phyloP scores from a whole-genome alignment of 2,888 invertebrate species.

The Nemoura dubitans region DNA sequence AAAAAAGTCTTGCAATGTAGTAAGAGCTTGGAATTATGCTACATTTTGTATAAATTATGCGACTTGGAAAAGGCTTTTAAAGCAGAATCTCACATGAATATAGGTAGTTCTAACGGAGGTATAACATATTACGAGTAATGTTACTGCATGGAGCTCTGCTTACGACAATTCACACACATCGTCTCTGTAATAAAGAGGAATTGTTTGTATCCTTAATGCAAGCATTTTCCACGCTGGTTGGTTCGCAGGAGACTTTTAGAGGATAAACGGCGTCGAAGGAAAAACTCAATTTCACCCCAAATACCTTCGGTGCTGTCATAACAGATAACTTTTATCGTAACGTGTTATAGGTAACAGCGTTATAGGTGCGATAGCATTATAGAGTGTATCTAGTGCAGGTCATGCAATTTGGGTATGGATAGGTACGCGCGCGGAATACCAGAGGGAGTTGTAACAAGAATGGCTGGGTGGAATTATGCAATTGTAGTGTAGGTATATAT shows the following conservation, averaged over 20 bases:
- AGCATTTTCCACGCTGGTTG: background rate
- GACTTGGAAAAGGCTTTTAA: background rate
- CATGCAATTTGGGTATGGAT: background rate
- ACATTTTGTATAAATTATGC: too few relatives aligned
- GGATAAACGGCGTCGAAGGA: background rate
- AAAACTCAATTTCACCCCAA: background rate
- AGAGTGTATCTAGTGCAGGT: too few relatives aligned
- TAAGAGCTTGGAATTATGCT: background rate
- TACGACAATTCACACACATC: background rate
- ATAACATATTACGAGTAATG: too few relatives aligned
- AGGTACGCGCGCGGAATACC: background rate
- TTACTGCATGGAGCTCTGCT: too few relatives aligned
- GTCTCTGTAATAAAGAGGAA: background rate
- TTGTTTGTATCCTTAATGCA: background rate
- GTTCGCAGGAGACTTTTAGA: background rate
- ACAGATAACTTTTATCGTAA: slow-evolving; percentile 12
- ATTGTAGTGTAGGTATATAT: background rate
- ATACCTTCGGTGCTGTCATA: background rate
- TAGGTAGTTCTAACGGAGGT: too few relatives aligned
- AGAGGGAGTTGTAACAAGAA: background rate
- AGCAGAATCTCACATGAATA: background rate
- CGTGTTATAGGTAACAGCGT: background rate
- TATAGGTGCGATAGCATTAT: background rate
- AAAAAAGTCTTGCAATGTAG: background rate
- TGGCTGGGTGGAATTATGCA: background rate